These are phyloP conservation scores for Sebastes variabilis DNA, from an alignment of 2,797 vertebrate genomes.

Conservation along the genomic window DNA sequence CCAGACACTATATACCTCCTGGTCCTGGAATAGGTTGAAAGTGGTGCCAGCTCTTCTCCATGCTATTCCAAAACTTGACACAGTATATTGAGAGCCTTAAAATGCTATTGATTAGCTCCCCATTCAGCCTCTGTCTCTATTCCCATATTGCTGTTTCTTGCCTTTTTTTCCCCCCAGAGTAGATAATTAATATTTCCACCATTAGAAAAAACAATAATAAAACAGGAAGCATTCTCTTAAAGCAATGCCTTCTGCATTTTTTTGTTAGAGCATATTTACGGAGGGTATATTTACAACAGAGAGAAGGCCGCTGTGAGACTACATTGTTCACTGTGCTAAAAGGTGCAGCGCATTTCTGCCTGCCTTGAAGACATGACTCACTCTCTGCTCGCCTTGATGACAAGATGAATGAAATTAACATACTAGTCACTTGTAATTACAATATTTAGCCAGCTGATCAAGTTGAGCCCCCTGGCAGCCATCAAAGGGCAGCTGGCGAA, in stretches of 20 bases:
- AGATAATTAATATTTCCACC: constrained; percentile 11
- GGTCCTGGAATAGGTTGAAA: constrained; percentile 80
- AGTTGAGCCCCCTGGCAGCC: constrained; percentile 69
- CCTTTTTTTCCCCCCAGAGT: constrained; percentile 10
- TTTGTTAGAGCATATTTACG: constrained; percentile 33
- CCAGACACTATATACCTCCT: constrained; percentile 59
- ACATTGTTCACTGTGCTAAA: constrained; percentile 22
- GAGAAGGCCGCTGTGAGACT: constrained; percentile 17
- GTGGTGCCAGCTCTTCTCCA: constrained; percentile 88
- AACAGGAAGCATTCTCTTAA: constrained; percentile 7
- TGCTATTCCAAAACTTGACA: constrained; percentile 80
- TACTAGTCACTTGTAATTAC: constrained; percentile 76
- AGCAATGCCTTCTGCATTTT: constrained; percentile 27
- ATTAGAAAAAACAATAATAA: constrained; percentile 24
- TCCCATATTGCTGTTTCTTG: constrained; percentile 32
- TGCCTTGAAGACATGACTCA: constrained; percentile 61
- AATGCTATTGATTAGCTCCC: constrained; percentile 49
- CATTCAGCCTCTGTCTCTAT: constrained; percentile 61
- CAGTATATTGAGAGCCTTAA: constrained; percentile 88
- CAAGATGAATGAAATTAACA: constrained; percentile 73
- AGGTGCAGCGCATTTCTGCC: constrained; percentile 45
- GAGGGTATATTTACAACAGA: constrained; percentile 33
- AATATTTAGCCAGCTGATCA: constrained; percentile 76
- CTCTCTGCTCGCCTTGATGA: constrained; percentile 61
- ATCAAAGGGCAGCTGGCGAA: constrained; percentile 72